Evolutionary conservation across 2,113 vertebrate genomes (phyloP).

Genomic region (Scortum barcoo): DNA sequence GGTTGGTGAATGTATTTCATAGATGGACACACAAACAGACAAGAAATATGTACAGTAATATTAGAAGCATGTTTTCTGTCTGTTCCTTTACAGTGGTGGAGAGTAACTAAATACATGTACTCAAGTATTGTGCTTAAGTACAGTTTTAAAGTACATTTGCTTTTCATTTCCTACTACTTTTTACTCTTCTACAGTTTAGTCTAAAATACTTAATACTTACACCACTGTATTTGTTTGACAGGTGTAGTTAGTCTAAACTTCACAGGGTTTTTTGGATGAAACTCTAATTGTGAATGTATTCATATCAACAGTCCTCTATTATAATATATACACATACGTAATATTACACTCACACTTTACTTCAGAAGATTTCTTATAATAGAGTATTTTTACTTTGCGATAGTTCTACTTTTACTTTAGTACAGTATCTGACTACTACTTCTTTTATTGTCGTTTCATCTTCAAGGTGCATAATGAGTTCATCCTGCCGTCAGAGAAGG

Average conservation of each 20-base stretch:
- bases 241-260: not conserved
- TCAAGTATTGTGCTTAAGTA: not conserved
- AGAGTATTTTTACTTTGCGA: not conserved
- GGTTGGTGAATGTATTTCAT: not conserved
- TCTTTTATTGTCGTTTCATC: not conserved
- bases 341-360: not conserved
- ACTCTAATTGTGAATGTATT: no score
- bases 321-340: no score
- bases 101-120: not conserved
- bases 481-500: conserved; percentile 93
- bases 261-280: no score
- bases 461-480: conserved; percentile 95
- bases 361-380: not conserved
- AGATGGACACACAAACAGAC: not conserved
- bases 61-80: not conserved
- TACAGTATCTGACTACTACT: conserved; percentile 2
- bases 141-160: not conserved
- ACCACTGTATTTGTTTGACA: not conserved
- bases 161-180: not conserved
- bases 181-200: not conserved
- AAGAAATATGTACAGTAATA: not conserved
- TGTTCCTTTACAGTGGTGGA: not conserved
- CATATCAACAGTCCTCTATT: not conserved
- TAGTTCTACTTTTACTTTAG: not conserved
- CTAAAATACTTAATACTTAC: not conserved